A percentile compares a stretch with the other conserved stretches of the same genome.
Conservation (phyloP, 2,888 invertebrate genomes). For the Lasioglossum vierecki region DNA sequence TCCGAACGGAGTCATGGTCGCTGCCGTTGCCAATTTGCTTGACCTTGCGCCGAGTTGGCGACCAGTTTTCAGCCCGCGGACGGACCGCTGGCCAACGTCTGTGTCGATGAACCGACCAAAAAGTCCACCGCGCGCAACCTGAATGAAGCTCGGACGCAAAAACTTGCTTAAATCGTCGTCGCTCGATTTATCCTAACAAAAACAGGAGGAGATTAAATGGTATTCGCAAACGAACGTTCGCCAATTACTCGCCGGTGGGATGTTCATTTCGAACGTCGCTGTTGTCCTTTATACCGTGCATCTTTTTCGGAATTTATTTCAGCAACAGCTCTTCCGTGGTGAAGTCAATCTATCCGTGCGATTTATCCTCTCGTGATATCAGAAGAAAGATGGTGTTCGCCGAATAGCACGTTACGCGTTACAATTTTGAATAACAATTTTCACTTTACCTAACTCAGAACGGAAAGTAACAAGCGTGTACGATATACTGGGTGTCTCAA, state of each 20-base stretch:
- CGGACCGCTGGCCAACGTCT: not conserved
- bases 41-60: conserved; percentile 71
- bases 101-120: conserved; percentile 2
- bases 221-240: not conserved
- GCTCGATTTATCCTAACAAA: not conserved
- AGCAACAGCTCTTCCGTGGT: not conserved
- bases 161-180: not conserved
- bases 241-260: not conserved
- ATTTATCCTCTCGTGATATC: not conserved
- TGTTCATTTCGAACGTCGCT: not conserved
- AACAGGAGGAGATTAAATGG: not conserved
- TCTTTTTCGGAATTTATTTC: not conserved
- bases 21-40: conserved; percentile 68
- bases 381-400: not conserved
- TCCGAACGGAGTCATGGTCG: conserved; percentile 65
- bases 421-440: too few relatives aligned
- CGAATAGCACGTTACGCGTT: too few relatives aligned
- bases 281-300: not conserved
- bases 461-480: not conserved
- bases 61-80: conserved; percentile 55
- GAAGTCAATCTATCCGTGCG: too few relatives aligned
- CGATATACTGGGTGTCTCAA: too few relatives aligned
- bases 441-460: not conserved
- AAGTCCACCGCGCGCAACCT: not conserved
- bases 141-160: not conserved